A percentile compares a stretch with the other conserved stretches of the same genome.
Evolutionary conservation across 2,888 invertebrate species (phyloP).

Genomic region (Lutraria lutraria): DNA sequence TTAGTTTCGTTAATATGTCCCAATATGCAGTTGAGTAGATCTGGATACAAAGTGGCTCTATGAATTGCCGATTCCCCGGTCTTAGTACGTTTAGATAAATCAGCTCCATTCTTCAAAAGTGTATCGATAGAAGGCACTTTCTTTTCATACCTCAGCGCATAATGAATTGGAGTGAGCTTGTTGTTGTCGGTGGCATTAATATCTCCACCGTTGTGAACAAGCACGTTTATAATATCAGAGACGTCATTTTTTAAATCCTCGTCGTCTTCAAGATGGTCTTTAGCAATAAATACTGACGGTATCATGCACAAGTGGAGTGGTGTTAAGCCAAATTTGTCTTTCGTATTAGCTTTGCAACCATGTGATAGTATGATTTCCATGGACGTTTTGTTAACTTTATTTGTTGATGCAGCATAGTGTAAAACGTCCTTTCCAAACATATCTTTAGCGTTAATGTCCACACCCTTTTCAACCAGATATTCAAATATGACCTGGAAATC

Average conservation of each 20-base stretch:
- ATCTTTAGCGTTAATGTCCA: background rate
- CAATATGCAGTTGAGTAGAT: background rate
- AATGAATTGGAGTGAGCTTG: conserved; percentile 28
- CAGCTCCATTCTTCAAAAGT: background rate
- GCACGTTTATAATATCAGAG: background rate
- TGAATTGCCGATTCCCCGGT: conserved; percentile 29
- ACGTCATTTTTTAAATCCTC: conserved; percentile 32
- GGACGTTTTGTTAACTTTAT: background rate
- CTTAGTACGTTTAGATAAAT: conserved; percentile 7
- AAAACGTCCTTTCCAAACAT: background rate
- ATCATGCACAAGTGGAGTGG: conserved; percentile 18
- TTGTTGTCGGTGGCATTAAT: conserved; percentile 24
- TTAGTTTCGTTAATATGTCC: background rate
- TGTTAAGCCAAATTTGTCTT: conserved; percentile 17
- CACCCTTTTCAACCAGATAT: background rate
- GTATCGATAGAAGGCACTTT: background rate
- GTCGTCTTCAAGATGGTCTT: conserved; percentile 27
- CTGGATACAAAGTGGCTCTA: conserved; percentile 25
- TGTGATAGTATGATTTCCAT: background rate
- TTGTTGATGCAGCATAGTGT: conserved; percentile 13
- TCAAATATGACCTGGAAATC: background rate
- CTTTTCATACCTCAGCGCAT: conserved; percentile 3
- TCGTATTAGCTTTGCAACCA: background rate
- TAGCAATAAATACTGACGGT: conserved; percentile 20
- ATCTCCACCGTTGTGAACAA: background rate